These are phyloP conservation scores for Micrasema minimum DNA, from an alignment of 1,140 invertebrate species.

Conservation along the genomic window DNA sequence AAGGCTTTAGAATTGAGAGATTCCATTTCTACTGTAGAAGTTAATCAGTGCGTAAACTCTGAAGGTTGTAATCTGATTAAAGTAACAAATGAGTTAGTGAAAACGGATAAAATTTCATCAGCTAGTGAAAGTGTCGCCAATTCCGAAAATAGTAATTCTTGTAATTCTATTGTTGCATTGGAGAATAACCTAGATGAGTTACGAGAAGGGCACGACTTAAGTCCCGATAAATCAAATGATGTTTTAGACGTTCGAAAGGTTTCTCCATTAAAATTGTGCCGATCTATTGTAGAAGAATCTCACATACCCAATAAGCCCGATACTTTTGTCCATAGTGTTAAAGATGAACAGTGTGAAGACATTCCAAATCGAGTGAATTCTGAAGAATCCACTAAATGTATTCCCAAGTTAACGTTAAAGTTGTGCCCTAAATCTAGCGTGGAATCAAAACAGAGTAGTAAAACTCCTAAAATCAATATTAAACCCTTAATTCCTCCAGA, in stretches of 20 bases:
- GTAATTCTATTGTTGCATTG: slow-evolving; percentile 8
- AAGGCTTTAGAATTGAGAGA: not conserved
- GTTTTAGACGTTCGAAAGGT: slow-evolving; percentile 45
- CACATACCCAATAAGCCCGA: slow-evolving; percentile 24
- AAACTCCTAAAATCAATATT: slow-evolving; percentile 55
- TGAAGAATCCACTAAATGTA: slow-evolving; percentile 34
- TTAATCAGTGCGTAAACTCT: too few species aligned
- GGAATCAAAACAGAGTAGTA: slow-evolving; percentile 18
- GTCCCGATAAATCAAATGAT: slow-evolving; percentile 41
- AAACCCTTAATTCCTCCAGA: slow-evolving; percentile 60
- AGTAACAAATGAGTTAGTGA: not conserved
- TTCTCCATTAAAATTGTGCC: slow-evolving; percentile 32
- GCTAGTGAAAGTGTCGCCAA: slow-evolving; percentile 7
- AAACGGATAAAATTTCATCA: not conserved
- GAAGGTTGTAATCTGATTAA: not conserved
- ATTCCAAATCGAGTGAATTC: slow-evolving; percentile 33
- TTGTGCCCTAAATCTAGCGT: slow-evolving; percentile 49
- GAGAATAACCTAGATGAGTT: slow-evolving; percentile 20
- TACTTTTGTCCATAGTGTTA: slow-evolving; percentile 24
- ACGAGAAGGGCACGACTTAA: slow-evolving; percentile 15
- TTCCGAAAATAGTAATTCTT: slow-evolving; percentile 9
- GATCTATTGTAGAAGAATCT: slow-evolving; percentile 40
- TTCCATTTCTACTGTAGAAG: not conserved
- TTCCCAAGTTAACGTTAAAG: slow-evolving; percentile 43
- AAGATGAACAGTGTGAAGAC: slow-evolving; percentile 13